A percentile compares a stretch with the other conserved stretches of the same genome.
Evolutionary conservation across 2,888 invertebrate species (phyloP).

Genomic region (Perizoma flavofasciatum): DNA sequence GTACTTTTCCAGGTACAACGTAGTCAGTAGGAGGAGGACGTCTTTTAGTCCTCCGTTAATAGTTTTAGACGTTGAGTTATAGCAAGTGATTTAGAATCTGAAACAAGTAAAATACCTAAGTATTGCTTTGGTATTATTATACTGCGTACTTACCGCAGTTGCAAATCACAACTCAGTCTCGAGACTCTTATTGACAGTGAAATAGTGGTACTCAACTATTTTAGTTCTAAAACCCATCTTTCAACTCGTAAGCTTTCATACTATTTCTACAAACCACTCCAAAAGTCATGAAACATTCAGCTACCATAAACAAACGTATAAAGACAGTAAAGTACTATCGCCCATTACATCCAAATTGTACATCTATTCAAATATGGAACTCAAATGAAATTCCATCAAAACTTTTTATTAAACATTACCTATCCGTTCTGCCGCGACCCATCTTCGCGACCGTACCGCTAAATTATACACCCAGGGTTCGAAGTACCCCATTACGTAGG

Average conservation of each 20-base stretch:
- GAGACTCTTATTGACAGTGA: slow-evolving; percentile 1
- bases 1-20: too few relatives aligned
- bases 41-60: too few relatives aligned
- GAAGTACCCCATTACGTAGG: slow-evolving; percentile 73
- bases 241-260: slow-evolving; percentile 11
- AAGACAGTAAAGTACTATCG: slow-evolving; percentile 30
- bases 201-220: slow-evolving; percentile 10
- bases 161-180: not conserved
- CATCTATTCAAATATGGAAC: slow-evolving; percentile 52
- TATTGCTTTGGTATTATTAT: too few relatives aligned
- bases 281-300: slow-evolving; percentile 25
- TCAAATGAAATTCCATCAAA: slow-evolving; percentile 55
- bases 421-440: slow-evolving; percentile 49
- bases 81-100: too few relatives aligned
- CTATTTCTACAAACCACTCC: slow-evolving; percentile 19
- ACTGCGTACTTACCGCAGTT: too few relatives aligned
- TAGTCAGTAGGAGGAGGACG: too few relatives aligned
- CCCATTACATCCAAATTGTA: slow-evolving; percentile 28
- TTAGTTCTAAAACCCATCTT: slow-evolving; percentile 10
- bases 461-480: slow-evolving; percentile 73
- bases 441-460: slow-evolving; percentile 70
- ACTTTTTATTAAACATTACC: slow-evolving; percentile 68
- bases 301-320: slow-evolving; percentile 35
- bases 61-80: too few relatives aligned
- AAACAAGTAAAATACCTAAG: too few relatives aligned